Conservation (phyloP, 2,113 vertebrate species). For the Laterallus jamaicensis region DNA sequence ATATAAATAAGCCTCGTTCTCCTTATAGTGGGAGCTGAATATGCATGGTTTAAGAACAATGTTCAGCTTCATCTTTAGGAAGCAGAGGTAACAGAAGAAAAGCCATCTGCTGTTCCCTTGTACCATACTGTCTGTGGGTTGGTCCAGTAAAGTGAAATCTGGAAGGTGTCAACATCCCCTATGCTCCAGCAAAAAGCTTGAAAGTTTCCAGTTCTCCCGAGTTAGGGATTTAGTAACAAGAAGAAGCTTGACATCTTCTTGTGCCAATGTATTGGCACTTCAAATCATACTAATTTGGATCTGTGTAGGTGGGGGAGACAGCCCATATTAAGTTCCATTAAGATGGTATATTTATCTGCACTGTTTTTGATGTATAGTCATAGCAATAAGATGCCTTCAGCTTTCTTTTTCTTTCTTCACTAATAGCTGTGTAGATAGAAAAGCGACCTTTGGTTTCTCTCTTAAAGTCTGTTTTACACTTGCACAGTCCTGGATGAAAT, state of each 20-base stretch:
- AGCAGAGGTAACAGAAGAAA: conserved; percentile 74
- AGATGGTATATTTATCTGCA: neutral
- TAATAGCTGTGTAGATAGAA: neutral
- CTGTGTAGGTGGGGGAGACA: neutral
- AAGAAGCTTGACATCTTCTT: conserved; percentile 6
- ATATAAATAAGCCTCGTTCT: neutral
- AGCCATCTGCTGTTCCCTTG: conserved; percentile 78
- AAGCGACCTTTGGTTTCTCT: neutral
- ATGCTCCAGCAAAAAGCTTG: conserved; percentile 49
- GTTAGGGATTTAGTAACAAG: conserved; percentile 1
- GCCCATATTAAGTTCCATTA: neutral
- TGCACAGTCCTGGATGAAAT: neutral
- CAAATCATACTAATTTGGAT: neutral
- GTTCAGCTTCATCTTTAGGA: conserved; percentile 58
- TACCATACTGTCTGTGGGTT: conserved; percentile 78
- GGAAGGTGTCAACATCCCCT: conserved; percentile 70
- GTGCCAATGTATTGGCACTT: neutral
- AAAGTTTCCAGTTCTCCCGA: conserved; percentile 31
- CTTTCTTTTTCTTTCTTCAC: neutral
- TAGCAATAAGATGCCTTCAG: neutral
- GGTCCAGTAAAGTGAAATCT: conserved; percentile 74
- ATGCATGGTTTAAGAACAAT: conserved; percentile 37
- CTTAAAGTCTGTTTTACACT: conserved; percentile 4
- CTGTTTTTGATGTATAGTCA: neutral
- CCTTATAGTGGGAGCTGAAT: conserved; percentile 43